Base-by-base conservation (phyloP, 1,140 invertebrate species). In the Hypothenemus hampei region DNA sequence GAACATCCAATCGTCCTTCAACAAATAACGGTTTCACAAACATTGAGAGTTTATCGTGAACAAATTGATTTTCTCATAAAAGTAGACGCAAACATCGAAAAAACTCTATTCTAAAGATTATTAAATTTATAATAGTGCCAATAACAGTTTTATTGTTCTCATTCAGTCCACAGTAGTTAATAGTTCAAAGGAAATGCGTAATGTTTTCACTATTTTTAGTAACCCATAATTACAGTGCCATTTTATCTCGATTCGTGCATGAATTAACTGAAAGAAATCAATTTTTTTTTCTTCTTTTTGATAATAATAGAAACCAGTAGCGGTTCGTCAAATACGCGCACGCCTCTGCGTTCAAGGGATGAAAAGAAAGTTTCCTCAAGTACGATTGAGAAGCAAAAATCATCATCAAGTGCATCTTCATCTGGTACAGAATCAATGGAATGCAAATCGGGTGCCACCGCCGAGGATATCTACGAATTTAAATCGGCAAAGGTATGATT, bases 401-500 rank as follows among this genome's bases (percentile, higher is more conserved):
- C n/a, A n/a, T n/a, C n/a, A n/a, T n/a, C n/a, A 50, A 49, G 29
- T n/a, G 31, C 46, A 11, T 47, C 58, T 11, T 39, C 39, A 10
- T 24, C 60, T 1, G 26, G 50, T 19, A 11, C 55, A 18, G 65
- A 66, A 31, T 37, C 35, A n/a, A 65, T 64, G 64, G 61, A 64
- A 19, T 46, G 50, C 8, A 56, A 55, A 40, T 16, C 19, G 10
- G n/a, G 16, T n/a, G 13, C 59, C 10, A 43, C 47, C 21, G 35
- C 63, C 22, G 74, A 75, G 41, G 80, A 81, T 57, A 73, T 81
- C 3, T 82, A 82, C 58, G 80, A 81, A 57, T 82, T 81, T 49
- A 81, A 81, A 66, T 77, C 75, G 35, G 73, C 74, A 24, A 81
- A 81, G 62, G 79, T 81, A 31, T 58, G 73, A 19, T 18, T 8